A percentile compares a stretch with the other conserved stretches of the same genome.
These are phyloP conservation scores for Druon quercuslanigerum DNA, from an alignment of 1,140 invertebrate species.

Conservation along the genomic window DNA sequence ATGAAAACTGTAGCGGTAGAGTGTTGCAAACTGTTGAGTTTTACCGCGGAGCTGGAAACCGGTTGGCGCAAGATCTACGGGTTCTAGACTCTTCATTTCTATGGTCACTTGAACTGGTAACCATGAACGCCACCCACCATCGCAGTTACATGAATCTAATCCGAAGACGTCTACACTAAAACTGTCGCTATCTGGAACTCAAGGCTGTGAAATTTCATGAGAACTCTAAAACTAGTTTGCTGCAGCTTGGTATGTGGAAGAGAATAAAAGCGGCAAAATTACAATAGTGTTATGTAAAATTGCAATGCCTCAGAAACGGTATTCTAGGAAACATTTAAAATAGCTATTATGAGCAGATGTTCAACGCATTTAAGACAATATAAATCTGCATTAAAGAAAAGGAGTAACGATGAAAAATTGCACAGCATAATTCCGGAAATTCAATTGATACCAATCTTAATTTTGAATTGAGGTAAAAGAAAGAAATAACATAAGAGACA, in stretches of 20 bases:
- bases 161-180: conserved; percentile 1
- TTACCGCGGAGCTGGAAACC: neutral
- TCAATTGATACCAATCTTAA: neutral
- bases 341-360: conserved; percentile 6
- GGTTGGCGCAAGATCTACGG: conserved; percentile 6
- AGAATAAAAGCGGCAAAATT: neutral
- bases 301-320: neutral
- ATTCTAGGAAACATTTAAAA: conserved; percentile 18
- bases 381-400: conserved; percentile 2
- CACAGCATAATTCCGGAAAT: neutral
- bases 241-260: neutral
- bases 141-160: conserved; percentile 19
- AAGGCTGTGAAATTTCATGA: conserved; percentile 21
- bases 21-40: conserved; percentile 15
- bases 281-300: conserved; percentile 25
- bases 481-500: neutral
- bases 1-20: conserved; percentile 11
- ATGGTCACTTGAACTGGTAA: conserved; percentile 14
- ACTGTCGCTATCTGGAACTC: conserved; percentile 18
- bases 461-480: neutral
- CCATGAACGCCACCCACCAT: conserved; percentile 14
- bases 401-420: neutral
- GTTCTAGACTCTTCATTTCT: conserved; percentile 13
- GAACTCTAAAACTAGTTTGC: neutral
- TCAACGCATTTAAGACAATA: conserved; percentile 8